phyloP scores from a whole-genome alignment of 2,113 vertebrate genomes.

The Beaufortia kweichowensis region DNA sequence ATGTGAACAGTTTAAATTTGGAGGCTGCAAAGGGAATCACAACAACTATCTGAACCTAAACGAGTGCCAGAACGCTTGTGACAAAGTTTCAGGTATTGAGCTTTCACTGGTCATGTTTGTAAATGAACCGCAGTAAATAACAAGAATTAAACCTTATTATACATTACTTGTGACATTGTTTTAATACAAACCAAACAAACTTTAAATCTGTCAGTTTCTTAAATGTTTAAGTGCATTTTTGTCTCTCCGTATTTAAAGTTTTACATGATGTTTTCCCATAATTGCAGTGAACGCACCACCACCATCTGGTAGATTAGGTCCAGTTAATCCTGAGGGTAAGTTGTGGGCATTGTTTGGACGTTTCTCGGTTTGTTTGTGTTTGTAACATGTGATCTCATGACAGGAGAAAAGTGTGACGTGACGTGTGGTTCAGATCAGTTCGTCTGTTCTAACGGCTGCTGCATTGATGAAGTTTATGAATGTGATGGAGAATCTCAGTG shows the following conservation, averaged over 20 bases:
- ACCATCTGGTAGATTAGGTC: slow-evolving; percentile 50
- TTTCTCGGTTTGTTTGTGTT: neutral
- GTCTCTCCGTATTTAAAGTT: too few species aligned
- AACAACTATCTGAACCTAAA: slow-evolving; percentile 86
- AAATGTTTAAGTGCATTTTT: too few species aligned
- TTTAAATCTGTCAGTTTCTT: too few species aligned
- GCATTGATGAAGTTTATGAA: slow-evolving; percentile 82
- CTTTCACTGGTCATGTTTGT: neutral
- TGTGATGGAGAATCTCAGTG: slow-evolving; percentile 84
- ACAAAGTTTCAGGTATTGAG: slow-evolving; percentile 55
- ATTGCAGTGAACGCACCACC: neutral
- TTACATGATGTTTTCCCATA: neutral
- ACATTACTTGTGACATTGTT: too few species aligned
- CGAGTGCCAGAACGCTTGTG: slow-evolving; percentile 84
- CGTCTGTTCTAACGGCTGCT: slow-evolving; percentile 85
- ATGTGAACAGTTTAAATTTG: slow-evolving; percentile 84
- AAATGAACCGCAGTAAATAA: neutral
- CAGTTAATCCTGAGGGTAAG: neutral
- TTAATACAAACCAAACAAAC: too few species aligned
- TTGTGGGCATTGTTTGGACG: neutral
- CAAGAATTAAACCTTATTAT: too few species aligned
- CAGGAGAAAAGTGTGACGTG: slow-evolving; percentile 70
- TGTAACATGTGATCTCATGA: neutral
- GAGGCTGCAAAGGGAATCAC: slow-evolving; percentile 87
- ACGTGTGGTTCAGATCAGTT: slow-evolving; percentile 76